A percentile compares a stretch with the other conserved stretches of the same genome.
phyloP scores from a whole-genome alignment of 2,888 invertebrate genomes.

The Malthinus seriepunctatus region DNA sequence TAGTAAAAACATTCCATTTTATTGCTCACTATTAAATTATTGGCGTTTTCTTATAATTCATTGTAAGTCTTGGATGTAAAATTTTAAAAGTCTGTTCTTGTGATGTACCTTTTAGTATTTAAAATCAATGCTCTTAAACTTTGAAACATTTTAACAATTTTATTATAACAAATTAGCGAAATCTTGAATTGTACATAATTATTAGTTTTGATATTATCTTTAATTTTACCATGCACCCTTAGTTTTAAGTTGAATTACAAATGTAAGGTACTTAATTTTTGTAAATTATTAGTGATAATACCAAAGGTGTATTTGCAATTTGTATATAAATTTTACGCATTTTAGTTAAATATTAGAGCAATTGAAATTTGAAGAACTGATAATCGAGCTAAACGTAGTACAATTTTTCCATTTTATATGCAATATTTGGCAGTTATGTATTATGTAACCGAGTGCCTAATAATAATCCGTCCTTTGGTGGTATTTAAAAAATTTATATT shows the following conservation, averaged over 20 bases:
- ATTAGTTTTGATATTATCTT: not conserved
- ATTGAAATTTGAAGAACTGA: not conserved
- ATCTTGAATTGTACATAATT: conserved; percentile 2
- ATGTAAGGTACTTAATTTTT: conserved; percentile 14
- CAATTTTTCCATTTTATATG: not conserved
- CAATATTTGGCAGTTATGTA: not conserved
- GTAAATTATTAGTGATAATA: conserved; percentile 26
- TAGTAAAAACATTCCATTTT: too few relatives aligned
- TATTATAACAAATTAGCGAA: not conserved
- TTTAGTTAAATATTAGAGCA: conserved; percentile 6
- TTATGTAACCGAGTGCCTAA: conserved; percentile 20
- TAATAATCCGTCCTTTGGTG: conserved; percentile 24
- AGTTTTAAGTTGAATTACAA: too few relatives aligned
- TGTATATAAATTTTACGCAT: conserved; percentile 20
- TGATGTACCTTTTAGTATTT: too few relatives aligned
- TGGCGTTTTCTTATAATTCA: too few relatives aligned
- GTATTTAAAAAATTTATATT: conserved; percentile 14
- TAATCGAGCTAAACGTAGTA: not conserved
- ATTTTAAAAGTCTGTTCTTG: too few relatives aligned
- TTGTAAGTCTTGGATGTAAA: too few relatives aligned
- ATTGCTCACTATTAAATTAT: too few relatives aligned
- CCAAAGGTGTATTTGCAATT: conserved; percentile 35
- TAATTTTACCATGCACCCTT: not conserved
- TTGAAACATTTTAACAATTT: not conserved
- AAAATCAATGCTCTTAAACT: not conserved